Evolutionary conservation across 2,113 vertebrate species (phyloP).

Genomic region (Bettongia penicillata): DNA sequence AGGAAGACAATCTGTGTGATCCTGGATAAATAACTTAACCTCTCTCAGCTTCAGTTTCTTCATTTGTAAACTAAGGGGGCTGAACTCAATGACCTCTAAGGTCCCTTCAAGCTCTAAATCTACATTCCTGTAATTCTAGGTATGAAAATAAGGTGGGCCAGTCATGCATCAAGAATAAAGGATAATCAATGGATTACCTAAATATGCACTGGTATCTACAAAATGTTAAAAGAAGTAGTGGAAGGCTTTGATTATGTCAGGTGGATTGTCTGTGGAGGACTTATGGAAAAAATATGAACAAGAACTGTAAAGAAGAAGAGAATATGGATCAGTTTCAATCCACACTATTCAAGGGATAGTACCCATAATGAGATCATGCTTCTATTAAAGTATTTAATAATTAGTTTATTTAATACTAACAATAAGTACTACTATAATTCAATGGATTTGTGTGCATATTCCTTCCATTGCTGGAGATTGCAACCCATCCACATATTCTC

Average conservation of each 20-base stretch:
- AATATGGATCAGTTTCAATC: neutral
- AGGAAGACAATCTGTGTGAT: neutral
- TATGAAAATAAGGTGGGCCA: neutral
- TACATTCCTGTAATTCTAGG: neutral
- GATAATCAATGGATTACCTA: neutral
- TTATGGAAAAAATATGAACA: neutral
- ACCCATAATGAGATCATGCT: neutral
- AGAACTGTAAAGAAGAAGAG: neutral
- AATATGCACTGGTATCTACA: neutral
- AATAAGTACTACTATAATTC: neutral
- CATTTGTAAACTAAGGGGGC: neutral
- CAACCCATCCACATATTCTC: neutral
- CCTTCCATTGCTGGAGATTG: neutral
- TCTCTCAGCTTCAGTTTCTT: neutral
- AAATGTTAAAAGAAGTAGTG: neutral
- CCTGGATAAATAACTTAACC: neutral
- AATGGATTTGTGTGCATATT: neutral
- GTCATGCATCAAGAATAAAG: neutral
- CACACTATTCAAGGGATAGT: neutral
- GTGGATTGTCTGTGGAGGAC: neutral
- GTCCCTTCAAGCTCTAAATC: neutral
- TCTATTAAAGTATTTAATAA: neutral
- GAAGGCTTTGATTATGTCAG: neutral
- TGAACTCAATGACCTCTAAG: neutral
- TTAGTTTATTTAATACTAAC: neutral